These are phyloP conservation scores for Tuberolachnus salignus DNA, from an alignment of 2,888 invertebrate genomes.

Conservation along the genomic window DNA sequence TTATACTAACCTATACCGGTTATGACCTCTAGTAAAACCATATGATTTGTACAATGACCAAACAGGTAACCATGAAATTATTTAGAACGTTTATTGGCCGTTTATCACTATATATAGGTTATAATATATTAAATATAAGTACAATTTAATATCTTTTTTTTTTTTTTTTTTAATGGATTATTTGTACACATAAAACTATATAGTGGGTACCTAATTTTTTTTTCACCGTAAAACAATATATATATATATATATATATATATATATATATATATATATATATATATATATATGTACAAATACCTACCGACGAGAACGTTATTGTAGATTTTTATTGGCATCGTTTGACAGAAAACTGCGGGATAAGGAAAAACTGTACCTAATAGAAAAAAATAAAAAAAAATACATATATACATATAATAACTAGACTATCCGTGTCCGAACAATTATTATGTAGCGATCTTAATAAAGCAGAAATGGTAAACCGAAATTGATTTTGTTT, in stretches of 20 bases:
- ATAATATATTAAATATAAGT: too few relatives aligned
- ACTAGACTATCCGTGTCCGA: constrained; percentile 34
- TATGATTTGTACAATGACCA: too few relatives aligned
- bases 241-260: too few relatives aligned
- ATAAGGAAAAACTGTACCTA: not conserved
- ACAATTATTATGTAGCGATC: constrained; percentile 16
- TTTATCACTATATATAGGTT: too few relatives aligned
- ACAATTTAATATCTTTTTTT: too few relatives aligned
- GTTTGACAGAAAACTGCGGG: not conserved
- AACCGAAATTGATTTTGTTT: constrained; percentile 33
- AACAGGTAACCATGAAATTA: too few relatives aligned
- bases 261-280: too few relatives aligned
- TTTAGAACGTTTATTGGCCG: too few relatives aligned
- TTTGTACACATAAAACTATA: not conserved
- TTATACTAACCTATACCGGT: too few relatives aligned
- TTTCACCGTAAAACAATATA: not conserved
- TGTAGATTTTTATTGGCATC: not conserved
- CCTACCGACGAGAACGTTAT: not conserved
- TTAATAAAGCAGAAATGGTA: constrained; percentile 12
- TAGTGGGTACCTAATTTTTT: not conserved
- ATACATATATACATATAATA: not conserved
- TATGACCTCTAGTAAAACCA: too few relatives aligned
- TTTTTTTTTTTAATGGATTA: not conserved
- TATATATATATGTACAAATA: too few relatives aligned
- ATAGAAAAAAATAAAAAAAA: not conserved